These are phyloP conservation scores for Gobionotothen gibberifrons DNA, from an alignment of 2,797 vertebrate species.

Conservation along the genomic window DNA sequence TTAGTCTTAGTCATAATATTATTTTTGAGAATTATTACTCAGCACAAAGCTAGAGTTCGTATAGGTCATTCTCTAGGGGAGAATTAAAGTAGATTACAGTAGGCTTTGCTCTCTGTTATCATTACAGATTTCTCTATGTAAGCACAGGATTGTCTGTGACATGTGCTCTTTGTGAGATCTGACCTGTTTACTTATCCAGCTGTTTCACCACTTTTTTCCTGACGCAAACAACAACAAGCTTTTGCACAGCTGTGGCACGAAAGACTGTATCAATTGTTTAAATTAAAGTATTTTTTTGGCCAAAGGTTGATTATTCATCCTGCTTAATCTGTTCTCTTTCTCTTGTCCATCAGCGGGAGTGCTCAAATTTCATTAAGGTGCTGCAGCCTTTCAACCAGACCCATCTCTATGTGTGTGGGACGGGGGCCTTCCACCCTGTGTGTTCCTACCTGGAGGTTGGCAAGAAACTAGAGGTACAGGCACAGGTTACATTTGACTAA, in stretches of 20 bases:
- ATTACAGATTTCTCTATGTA: slow-evolving; percentile 26
- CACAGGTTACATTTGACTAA: background rate
- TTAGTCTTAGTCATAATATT: slow-evolving; percentile 29
- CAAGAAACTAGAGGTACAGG: slow-evolving; percentile 92
- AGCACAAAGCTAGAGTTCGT: slow-evolving; percentile 2
- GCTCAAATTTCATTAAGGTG: slow-evolving; percentile 96
- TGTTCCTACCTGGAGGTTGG: slow-evolving; percentile 96
- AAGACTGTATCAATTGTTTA: background rate
- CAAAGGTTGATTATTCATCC: background rate
- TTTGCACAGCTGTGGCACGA: background rate
- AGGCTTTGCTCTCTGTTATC: slow-evolving; percentile 31
- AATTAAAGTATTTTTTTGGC: background rate
- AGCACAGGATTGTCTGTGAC: slow-evolving; percentile 31
- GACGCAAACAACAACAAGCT: background rate
- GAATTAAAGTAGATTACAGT: slow-evolving; percentile 39
- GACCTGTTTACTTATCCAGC: slow-evolving; percentile 25
- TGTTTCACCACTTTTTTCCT: slow-evolving; percentile 13
- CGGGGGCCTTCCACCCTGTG: slow-evolving; percentile 96
- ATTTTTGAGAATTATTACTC: slow-evolving; percentile 44
- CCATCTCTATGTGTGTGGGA: slow-evolving; percentile 95
- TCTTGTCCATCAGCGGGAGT: slow-evolving; percentile 89
- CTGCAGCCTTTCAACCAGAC: slow-evolving; percentile 95
- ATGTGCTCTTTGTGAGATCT: slow-evolving; percentile 8
- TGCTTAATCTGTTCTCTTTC: slow-evolving; percentile 28
- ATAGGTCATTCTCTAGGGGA: slow-evolving; percentile 1